Evolutionary conservation across 2,113 vertebrate species (phyloP), one percentile per base, ranked within the genome.

Genomic region (Acrocephalus arundinaceus): DNA sequence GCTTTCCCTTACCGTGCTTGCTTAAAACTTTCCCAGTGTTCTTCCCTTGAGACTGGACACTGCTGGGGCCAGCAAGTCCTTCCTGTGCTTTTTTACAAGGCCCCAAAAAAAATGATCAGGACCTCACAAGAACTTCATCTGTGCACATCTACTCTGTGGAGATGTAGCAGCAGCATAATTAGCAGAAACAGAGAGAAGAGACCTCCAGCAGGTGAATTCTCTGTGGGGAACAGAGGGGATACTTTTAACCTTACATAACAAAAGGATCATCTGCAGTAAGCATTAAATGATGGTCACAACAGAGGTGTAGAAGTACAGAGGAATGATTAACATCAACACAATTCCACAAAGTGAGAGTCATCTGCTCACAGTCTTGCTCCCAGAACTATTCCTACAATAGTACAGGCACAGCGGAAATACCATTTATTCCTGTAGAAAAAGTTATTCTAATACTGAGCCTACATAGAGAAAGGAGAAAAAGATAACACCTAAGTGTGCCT

Each of bases 251-350:
- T 77, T 81, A 49, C 15, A 4, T 21, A 71, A 43, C 13, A 49
- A 15, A 94, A 75, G 7, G 39, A 33, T 87, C 58, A 79, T 72
- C 85, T 95, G 31, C 37, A 66, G 85, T 46, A 68, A 84, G 61
- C 89, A 95, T 89, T 88, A 97, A 94, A 93, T 62, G 66, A 89
- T 81, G 55, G 49, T 31, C 10, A 4, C 51, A 89, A 52, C 11
- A 85, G 17, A 88, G 58, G 82, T 66, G 83, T 84, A 82, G 80
- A 94, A 66, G 61, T 85, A 68, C 68, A 81, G 51, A 76, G 76
- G 81, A 97, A 85, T 93, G 96, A 96, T 95, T 95, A 96, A 96
- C 87, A 91, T 70, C 48, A 57, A 90, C 76, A 87, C 39, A 45
- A 63, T 88, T 96, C 96, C 84, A 77, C 43, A 46, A 82, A 87